Evolutionary conservation across 1,140 invertebrate genomes (phyloP), one percentile per base, ranked within the genome.

Genomic region (Pogonus chalceus): DNA sequence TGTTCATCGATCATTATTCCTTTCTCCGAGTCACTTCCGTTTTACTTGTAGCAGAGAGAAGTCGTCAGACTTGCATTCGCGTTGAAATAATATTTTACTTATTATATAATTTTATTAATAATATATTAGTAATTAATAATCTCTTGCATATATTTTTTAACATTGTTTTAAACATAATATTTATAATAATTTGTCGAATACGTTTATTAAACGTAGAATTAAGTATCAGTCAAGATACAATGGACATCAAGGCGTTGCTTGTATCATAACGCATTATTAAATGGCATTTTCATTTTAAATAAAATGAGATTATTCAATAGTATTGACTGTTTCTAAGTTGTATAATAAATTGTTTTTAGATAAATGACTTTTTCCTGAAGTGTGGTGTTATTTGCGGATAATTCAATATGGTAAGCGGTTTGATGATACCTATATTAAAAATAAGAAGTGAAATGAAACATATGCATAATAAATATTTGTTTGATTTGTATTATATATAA

Each of bases 361-460:
- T 43, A 43, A 43, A 43, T 43, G 37, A 43, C 37, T 43, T 43
- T 43, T 18, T 12, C 37, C 9, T 12, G 37, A 43, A 12, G 37
- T 18, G 37, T 9, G 9, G 37, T 43, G 9, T 9, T 10, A 4
- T 18, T 10, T 18, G 4, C 18, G 37, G 37, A 43, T 12, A 12
- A n/a, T n/a, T n/a, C 37, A 43, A 43, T 43, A 43, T 43, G 37
- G 37, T 43, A 43, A 43, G 37, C 37, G 37, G 37, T 43, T 43
- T 43, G 37, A 43, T 10, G 3, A 4, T 10, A 10, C 7, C 37
- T 43, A 31, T 31, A 43, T 16, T 9, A 12, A 10, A 43, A 43
- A 43, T 43, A 43, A 43, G n/a, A 43, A 18, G 9, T 43, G 37
- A 12, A 4, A 43, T 43, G 4, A 14, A 7, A 7, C 14, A 31